Conservation (phyloP, 2,888 invertebrate species). For the Hemicrepidius hirtus region DNA sequence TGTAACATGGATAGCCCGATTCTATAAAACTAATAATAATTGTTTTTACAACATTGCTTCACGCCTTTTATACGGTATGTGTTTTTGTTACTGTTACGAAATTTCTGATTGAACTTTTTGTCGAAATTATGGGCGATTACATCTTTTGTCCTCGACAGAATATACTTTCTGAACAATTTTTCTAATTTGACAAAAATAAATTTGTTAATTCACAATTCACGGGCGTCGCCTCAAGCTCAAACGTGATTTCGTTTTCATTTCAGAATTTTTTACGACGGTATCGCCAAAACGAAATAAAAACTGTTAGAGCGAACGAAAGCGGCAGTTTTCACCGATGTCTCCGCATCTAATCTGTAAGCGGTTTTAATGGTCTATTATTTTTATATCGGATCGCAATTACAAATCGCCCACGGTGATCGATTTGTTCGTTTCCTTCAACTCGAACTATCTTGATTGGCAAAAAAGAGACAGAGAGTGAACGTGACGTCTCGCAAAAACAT, state of each 20-base stretch:
- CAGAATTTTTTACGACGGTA: slow-evolving; percentile 5
- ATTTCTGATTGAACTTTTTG: slow-evolving; percentile 30
- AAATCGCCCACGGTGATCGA: slow-evolving; percentile 36
- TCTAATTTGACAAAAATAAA: background rate
- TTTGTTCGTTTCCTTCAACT: slow-evolving; percentile 27
- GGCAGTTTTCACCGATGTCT: slow-evolving; percentile 54
- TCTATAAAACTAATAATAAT: slow-evolving; percentile 12
- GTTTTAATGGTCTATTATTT: slow-evolving; percentile 44
- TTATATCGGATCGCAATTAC: slow-evolving; percentile 42
- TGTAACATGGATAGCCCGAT: background rate
- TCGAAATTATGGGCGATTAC: background rate
- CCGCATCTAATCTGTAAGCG: slow-evolving; percentile 41
- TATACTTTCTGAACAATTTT: background rate
- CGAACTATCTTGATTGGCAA: background rate
- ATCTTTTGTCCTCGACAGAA: slow-evolving; percentile 12
- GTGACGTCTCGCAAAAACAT: slow-evolving; percentile 32
- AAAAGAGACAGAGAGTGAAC: slow-evolving; percentile 23
- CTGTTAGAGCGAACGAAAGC: slow-evolving; percentile 46
- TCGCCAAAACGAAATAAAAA: slow-evolving; percentile 32
- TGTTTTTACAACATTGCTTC: slow-evolving; percentile 21
- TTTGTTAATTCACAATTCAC: background rate
- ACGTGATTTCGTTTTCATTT: slow-evolving; percentile 32
- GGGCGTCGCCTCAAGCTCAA: slow-evolving; percentile 10
- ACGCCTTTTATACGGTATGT: slow-evolving; percentile 9
- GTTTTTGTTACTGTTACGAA: slow-evolving; percentile 22